Evolutionary conservation across 2,113 vertebrate species (phyloP).

Genomic region (Sinosuthora webbiana): DNA sequence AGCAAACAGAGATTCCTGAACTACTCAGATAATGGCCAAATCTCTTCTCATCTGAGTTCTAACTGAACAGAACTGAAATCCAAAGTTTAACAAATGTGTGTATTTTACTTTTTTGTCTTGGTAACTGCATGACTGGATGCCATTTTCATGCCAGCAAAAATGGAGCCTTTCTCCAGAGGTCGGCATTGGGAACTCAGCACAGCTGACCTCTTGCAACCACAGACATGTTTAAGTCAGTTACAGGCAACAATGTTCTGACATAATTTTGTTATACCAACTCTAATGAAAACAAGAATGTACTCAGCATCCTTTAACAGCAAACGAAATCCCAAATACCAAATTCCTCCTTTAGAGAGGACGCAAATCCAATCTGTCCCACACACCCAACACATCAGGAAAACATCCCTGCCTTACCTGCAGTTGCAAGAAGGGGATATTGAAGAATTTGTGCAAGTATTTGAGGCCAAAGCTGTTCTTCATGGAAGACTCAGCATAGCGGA

Average conservation of each 20-base stretch:
- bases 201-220: neutral
- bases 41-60: neutral
- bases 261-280: neutral
- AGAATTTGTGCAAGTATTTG: constrained; percentile 96
- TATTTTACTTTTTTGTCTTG: neutral
- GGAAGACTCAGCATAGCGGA: constrained; percentile 96
- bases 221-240: neutral
- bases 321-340: neutral
- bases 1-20: neutral
- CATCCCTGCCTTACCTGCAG: constrained; percentile 83
- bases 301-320: neutral
- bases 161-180: neutral
- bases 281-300: neutral
- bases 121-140: neutral
- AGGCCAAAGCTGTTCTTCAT: constrained; percentile 98
- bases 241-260: neutral
- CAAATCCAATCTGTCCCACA: neutral
- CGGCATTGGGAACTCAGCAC: neutral
- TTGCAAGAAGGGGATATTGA: constrained; percentile 98
- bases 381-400: neutral
- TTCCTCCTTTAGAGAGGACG: neutral
- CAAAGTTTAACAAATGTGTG: neutral
- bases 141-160: neutral
- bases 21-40: neutral
- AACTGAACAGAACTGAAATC: neutral